Evolutionary conservation across 2,888 invertebrate species (phyloP).

Genomic region (Acleris holmiana): DNA sequence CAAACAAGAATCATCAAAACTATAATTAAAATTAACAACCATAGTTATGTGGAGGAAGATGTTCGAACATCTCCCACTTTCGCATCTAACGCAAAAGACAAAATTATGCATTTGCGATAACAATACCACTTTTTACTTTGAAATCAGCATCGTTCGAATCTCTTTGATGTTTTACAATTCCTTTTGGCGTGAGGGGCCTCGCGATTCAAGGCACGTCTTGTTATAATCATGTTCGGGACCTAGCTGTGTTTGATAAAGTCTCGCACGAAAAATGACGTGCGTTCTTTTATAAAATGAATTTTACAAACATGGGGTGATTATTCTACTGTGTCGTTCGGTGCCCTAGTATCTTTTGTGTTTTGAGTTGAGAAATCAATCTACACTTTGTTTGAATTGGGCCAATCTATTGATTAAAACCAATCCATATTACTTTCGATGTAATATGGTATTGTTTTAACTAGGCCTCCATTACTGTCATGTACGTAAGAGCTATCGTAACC

Average conservation of each 20-base stretch:
- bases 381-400: no score
- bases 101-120: slow-evolving; percentile 67
- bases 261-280: slow-evolving; percentile 70
- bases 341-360: slow-evolving; percentile 4
- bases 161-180: slow-evolving; percentile 76
- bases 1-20: no score
- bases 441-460: no score
- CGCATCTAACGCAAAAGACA: slow-evolving; percentile 41
- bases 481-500: no score
- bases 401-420: no score
- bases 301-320: slow-evolving; percentile 21
- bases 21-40: neutral
- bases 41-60: no score
- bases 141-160: slow-evolving; percentile 71
- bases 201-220: slow-evolving; percentile 75
- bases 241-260: slow-evolving; percentile 80
- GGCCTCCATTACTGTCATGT: no score
- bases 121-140: slow-evolving; percentile 72
- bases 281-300: slow-evolving; percentile 30
- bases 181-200: slow-evolving; percentile 56
- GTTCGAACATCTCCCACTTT: no score
- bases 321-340: neutral
- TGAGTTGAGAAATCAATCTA: neutral
- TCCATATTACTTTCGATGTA: no score
- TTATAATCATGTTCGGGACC: slow-evolving; percentile 81